Percentiles rank a stretch among this genome's conserved stretches.
phyloP scores from a whole-genome alignment of 2,888 invertebrate genomes.

The Dione vanillae region DNA sequence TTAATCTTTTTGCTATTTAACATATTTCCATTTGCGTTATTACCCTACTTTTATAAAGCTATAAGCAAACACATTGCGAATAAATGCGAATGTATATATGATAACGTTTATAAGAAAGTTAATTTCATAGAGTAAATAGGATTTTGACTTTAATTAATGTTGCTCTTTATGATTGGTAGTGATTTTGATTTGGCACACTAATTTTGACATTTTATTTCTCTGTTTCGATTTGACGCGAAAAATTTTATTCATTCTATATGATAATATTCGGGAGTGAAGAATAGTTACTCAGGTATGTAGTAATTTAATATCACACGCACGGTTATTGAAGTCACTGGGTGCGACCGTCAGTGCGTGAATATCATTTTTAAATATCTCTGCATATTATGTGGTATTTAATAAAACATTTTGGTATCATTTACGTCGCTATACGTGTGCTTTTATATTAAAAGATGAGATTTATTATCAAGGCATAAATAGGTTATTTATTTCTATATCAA shows the following conservation, averaged over 20 bases:
- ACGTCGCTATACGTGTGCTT: not conserved
- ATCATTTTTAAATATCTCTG: not conserved
- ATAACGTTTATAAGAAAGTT: too few species aligned
- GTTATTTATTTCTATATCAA: not conserved
- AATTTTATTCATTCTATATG: not conserved
- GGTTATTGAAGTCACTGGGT: not conserved
- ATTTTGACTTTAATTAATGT: too few species aligned
- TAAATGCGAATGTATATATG: too few species aligned
- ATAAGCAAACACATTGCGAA: too few species aligned
- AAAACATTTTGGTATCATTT: too few species aligned
- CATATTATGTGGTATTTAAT: too few species aligned
- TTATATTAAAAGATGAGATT: not conserved
- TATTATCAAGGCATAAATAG: not conserved
- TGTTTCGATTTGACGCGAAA: too few species aligned
- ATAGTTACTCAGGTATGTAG: not conserved
- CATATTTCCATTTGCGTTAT: not conserved
- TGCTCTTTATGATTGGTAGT: too few species aligned
- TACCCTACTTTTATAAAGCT: not conserved
- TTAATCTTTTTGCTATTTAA: constrained; percentile 16
- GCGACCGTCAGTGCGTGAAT: not conserved
- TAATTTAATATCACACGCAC: too few species aligned
- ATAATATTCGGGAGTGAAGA: not conserved
- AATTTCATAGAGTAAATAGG: too few species aligned
- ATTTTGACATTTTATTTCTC: too few species aligned
- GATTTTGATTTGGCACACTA: too few species aligned